Evolutionary conservation across 2,797 vertebrate species (phyloP), one percentile per base, ranked within the genome.

Genomic region (Leptoclinus maculatus): DNA sequence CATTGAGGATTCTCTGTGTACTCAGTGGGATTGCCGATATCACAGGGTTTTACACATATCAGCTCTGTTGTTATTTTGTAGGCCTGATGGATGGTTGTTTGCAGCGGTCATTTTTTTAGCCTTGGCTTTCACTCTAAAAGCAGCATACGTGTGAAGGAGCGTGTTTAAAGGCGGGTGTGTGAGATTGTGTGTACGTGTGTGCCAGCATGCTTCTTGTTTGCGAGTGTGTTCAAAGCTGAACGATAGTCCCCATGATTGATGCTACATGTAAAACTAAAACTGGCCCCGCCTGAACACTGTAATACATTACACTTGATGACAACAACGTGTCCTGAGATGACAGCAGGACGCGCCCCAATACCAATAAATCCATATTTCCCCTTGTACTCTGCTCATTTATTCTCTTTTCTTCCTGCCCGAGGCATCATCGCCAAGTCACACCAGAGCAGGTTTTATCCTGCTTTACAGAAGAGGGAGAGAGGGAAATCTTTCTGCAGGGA

Each of bases 281-380:
- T 78, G 85, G 76, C 75, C 88, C 80, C 27, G 71, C 78, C 82
- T 89, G 87, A 90, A 83, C 84, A 72, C 67, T 68, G 63, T 89
- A 78, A 89, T 91, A 87, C 89, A 91, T 91, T 88, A 84, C 74
- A 74, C 65, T 66, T 71, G 81, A 83, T 38, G 78, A 86, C 83
- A 80, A 77, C 83, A 79, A 41, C 59, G 60, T 83, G 83, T 84
- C 87, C 84, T 69, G 59, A 79, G 82, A 92, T 87, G 86, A 91
- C 90, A 90, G 81, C 72, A 76, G 87, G 75, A 80, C 51, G 72
- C 41, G 58, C 83, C 90, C 83, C 75, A 80, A 82, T 84, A 88
- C 86, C 82, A 85, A 91, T 92, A 91, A 91, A 93, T 92, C 92
- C 79, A 90, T 85, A 83, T 86, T 85, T 83, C 75, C 53, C 74